A percentile compares a stretch with the other conserved stretches of the same genome.
Evolutionary conservation across 2,113 vertebrate genomes (phyloP).

Genomic region (Chascanopsetta lugubris): DNA sequence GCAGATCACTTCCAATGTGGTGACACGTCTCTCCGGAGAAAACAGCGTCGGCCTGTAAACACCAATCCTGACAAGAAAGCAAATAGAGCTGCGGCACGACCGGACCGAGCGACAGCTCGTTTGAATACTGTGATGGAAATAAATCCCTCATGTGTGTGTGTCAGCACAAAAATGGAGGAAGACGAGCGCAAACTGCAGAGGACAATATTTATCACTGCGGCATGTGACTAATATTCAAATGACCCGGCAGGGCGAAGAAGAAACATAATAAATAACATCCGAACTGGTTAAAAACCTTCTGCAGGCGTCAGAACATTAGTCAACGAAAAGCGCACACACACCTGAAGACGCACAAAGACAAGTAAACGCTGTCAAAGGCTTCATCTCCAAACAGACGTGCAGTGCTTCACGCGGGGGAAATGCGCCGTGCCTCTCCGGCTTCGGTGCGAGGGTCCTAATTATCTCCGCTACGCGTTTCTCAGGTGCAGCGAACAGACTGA

Average conservation of each 20-base stretch:
- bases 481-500: conserved; percentile 41
- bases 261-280: conserved; percentile 54
- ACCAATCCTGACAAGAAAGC: conserved; percentile 39
- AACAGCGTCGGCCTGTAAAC: conserved; percentile 58
- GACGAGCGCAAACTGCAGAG: conserved; percentile 45
- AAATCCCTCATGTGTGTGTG: conserved; percentile 35
- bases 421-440: conserved; percentile 26
- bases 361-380: conserved; percentile 24
- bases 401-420: conserved; percentile 31
- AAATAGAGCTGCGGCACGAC: conserved; percentile 8
- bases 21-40: conserved; percentile 62
- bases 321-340: conserved; percentile 29
- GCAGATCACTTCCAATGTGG: conserved; percentile 68
- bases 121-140: not conserved
- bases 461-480: conserved; percentile 10
- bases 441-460: conserved; percentile 7
- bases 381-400: conserved; percentile 32
- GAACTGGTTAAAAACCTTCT: conserved; percentile 39
- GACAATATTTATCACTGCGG: conserved; percentile 53
- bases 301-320: conserved; percentile 37
- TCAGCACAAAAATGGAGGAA: conserved; percentile 41
- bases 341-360: conserved; percentile 7
- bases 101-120: not conserved
- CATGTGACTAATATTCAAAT: conserved; percentile 51
- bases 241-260: conserved; percentile 37